Percentiles rank a stretch among this genome's conserved stretches.
Conservation (phyloP, 2,888 invertebrate genomes). For the Chaetogeoica ovagalla region DNA sequence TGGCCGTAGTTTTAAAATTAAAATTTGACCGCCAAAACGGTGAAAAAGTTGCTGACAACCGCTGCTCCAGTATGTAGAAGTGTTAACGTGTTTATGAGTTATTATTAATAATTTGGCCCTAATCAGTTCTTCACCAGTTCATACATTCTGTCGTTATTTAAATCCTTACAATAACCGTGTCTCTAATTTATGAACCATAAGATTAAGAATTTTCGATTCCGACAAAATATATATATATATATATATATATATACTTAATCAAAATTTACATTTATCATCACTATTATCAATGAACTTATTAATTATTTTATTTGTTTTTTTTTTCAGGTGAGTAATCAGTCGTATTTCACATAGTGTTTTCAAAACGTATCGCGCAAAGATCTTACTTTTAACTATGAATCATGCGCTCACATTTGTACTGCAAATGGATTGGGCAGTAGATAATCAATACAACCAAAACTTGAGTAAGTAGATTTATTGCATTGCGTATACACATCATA, state of each 20-base stretch:
- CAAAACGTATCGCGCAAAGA: constrained; percentile 12
- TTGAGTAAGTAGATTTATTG: constrained; percentile 29
- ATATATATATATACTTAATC: no score
- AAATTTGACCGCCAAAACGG: no score
- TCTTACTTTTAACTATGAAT: constrained; percentile 35
- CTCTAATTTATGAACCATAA: not conserved
- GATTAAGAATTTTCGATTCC: no score
- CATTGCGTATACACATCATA: no score
- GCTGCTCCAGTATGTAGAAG: no score
- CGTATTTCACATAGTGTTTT: not conserved
- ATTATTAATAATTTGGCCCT: no score
- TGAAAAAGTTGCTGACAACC: no score
- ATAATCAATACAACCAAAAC: constrained; percentile 12
- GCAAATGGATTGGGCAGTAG: constrained; percentile 48
- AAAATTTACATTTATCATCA: not conserved
- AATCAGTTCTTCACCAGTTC: no score
- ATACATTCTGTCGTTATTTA: no score
- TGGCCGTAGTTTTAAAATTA: no score
- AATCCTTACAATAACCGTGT: not conserved
- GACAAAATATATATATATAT: no score
- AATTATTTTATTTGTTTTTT: constrained; percentile 1
- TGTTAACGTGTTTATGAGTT: no score
- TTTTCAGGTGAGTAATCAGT: constrained; percentile 47
- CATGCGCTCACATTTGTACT: constrained; percentile 49
- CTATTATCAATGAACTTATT: not conserved